Percentiles rank a stretch among this genome's conserved stretches.
phyloP scores from a whole-genome alignment of 2,797 vertebrate species.

The Diplodus sargus region DNA sequence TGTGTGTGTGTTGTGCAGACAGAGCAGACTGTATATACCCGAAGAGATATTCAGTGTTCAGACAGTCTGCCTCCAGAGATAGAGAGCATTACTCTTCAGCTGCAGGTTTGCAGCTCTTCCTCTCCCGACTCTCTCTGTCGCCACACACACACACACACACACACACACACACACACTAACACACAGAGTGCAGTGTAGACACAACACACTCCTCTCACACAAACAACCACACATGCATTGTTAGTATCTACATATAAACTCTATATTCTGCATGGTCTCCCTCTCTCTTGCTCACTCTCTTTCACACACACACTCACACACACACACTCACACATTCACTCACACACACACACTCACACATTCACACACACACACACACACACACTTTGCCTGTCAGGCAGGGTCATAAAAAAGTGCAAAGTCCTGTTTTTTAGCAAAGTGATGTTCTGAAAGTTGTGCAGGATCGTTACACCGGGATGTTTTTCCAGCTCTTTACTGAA shows the following conservation, averaged over 20 bases:
- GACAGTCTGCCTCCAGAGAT: neutral
- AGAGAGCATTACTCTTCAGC: too few relatives aligned
- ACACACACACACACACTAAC: too few relatives aligned
- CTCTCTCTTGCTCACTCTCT: neutral
- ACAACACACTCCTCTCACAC: neutral
- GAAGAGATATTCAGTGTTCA: constrained; percentile 37
- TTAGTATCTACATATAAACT: neutral
- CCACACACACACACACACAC: too few relatives aligned
- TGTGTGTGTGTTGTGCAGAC: constrained; percentile 5
- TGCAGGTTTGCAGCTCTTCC: too few relatives aligned
- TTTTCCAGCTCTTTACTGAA: constrained; percentile 19
- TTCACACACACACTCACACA: neutral
- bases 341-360: neutral
- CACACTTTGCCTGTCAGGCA: neutral
- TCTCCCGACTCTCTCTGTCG: too few relatives aligned
- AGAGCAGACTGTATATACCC: constrained; percentile 27
- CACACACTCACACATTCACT: neutral
- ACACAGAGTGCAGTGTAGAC: too few relatives aligned
- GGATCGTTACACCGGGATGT: constrained; percentile 11
- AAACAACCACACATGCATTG: neutral
- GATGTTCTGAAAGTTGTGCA: constrained; percentile 26
- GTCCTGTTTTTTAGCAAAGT: constrained; percentile 17
- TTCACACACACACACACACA: neutral
- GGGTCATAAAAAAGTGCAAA: constrained; percentile 41
- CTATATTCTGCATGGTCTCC: neutral